A percentile compares a stretch with the other conserved stretches of the same genome.
phyloP scores from a whole-genome alignment of 2,888 invertebrate species.

The Cantharis rustica region DNA sequence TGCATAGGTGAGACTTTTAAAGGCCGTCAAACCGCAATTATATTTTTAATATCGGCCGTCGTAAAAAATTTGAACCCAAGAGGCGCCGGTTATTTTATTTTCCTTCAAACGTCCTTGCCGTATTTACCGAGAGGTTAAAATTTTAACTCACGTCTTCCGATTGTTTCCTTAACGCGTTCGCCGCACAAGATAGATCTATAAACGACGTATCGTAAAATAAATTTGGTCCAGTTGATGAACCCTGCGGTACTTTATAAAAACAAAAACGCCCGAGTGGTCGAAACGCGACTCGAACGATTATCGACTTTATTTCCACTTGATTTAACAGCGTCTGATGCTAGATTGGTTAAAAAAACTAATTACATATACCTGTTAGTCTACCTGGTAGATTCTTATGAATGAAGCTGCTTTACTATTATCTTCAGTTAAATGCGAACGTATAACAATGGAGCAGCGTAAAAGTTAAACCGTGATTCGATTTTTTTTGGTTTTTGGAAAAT shows the following conservation, averaged over 20 bases:
- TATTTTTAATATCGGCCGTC: not conserved
- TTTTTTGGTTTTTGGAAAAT: slow-evolving; percentile 1
- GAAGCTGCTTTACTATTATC: slow-evolving; percentile 52
- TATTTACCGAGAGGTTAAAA: slow-evolving; percentile 16
- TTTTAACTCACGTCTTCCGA: slow-evolving; percentile 5
- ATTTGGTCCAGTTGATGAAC: slow-evolving; percentile 19
- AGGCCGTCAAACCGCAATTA: slow-evolving; percentile 6
- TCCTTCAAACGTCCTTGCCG: slow-evolving; percentile 27
- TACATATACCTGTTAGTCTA: slow-evolving; percentile 53
- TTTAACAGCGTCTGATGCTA: slow-evolving; percentile 25
- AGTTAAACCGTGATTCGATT: slow-evolving; percentile 21
- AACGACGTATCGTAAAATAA: slow-evolving; percentile 22
- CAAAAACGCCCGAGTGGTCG: slow-evolving; percentile 47
- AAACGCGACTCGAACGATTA: slow-evolving; percentile 42
- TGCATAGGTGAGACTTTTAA: not conserved
- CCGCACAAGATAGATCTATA: not conserved
- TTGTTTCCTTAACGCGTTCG: not conserved
- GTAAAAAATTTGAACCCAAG: slow-evolving; percentile 5
- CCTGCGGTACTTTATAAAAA: slow-evolving; percentile 39
- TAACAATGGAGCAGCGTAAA: slow-evolving; percentile 43
- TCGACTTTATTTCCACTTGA: slow-evolving; percentile 38
- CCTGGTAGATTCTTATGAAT: slow-evolving; percentile 56
- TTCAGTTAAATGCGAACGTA: slow-evolving; percentile 34
- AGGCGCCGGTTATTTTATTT: slow-evolving; percentile 22
- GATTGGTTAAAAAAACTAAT: slow-evolving; percentile 51